Conservation (phyloP, 2,888 invertebrate genomes). For the Diplolepis rosae region DNA sequence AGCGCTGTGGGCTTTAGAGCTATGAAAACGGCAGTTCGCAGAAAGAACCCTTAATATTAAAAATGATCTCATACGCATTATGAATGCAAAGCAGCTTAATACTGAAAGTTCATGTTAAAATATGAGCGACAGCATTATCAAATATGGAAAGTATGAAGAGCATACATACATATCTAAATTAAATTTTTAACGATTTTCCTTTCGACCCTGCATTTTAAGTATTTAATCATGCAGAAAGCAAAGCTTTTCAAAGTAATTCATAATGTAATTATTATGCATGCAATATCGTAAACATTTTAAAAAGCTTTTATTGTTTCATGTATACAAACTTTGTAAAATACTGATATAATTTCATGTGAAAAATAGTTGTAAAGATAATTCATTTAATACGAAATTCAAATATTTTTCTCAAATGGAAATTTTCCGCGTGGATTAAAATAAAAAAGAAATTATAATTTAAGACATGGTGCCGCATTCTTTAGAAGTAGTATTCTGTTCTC, state of each 20-base stretch:
- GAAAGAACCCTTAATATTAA: background rate
- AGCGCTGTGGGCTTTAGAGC: background rate
- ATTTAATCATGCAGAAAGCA: conserved; percentile 3
- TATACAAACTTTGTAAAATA: background rate
- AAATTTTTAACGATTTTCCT: background rate
- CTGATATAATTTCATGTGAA: too few species aligned
- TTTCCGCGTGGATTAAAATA: too few species aligned
- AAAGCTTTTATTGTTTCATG: background rate
- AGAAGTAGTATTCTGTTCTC: too few species aligned
- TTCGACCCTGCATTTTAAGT: background rate
- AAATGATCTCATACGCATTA: background rate
- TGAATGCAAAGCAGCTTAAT: background rate
- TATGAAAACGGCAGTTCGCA: background rate
- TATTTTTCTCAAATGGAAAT: too few species aligned
- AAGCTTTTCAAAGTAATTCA: background rate
- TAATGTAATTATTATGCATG: too few species aligned
- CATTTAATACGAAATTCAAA: too few species aligned
- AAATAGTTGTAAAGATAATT: too few species aligned
- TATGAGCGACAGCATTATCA: background rate
- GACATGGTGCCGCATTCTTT: too few species aligned
- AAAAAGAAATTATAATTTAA: too few species aligned
- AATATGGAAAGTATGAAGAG: background rate
- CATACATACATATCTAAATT: background rate
- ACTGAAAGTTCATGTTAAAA: background rate
- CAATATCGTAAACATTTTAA: too few species aligned